These are phyloP conservation scores for Melanostoma mellinum DNA, from an alignment of 2,888 invertebrate species.

Conservation along the genomic window DNA sequence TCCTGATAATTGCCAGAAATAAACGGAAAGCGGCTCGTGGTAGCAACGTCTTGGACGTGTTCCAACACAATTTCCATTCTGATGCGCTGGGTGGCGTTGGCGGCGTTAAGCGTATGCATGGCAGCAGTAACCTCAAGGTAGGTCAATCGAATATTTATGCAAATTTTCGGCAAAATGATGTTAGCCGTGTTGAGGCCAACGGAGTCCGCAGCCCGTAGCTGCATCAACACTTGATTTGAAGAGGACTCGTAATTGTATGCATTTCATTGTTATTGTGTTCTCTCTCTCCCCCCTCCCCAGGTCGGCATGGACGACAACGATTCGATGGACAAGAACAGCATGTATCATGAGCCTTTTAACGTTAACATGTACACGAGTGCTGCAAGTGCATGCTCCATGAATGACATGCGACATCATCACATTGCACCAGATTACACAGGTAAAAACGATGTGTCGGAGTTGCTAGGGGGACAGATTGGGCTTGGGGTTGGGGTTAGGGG, in stretches of 20 bases:
- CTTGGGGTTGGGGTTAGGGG: too few species aligned
- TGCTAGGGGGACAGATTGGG: too few species aligned
- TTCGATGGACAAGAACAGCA: conserved; percentile 82
- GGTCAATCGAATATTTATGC: conserved; percentile 75
- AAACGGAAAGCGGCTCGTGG: conserved; percentile 82
- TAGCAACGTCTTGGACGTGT: conserved; percentile 81
- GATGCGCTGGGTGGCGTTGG: conserved; percentile 81
- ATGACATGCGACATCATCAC: conserved; percentile 82
- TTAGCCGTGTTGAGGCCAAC: conserved; percentile 17
- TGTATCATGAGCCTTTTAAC: conserved; percentile 83
- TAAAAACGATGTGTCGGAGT: conserved; percentile 77
- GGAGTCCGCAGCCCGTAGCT: neutral
- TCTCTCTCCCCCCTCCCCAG: conserved; percentile 70
- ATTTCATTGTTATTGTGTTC: conserved; percentile 56
- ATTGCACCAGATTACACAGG: conserved; percentile 85
- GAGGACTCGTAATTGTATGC: conserved; percentile 56
- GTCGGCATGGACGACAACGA: conserved; percentile 81
- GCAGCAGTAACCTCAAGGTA: conserved; percentile 82
- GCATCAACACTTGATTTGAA: conserved; percentile 29
- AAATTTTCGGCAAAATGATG: conserved; percentile 64
- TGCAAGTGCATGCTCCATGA: conserved; percentile 82
- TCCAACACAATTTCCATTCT: conserved; percentile 82
- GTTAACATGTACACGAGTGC: conserved; percentile 82
- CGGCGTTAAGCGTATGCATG: conserved; percentile 82
- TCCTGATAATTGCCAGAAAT: conserved; percentile 87